These are phyloP conservation scores for Neofelis nebulosa DNA, from an alignment of 2,113 vertebrate species.

Conservation along the genomic window DNA sequence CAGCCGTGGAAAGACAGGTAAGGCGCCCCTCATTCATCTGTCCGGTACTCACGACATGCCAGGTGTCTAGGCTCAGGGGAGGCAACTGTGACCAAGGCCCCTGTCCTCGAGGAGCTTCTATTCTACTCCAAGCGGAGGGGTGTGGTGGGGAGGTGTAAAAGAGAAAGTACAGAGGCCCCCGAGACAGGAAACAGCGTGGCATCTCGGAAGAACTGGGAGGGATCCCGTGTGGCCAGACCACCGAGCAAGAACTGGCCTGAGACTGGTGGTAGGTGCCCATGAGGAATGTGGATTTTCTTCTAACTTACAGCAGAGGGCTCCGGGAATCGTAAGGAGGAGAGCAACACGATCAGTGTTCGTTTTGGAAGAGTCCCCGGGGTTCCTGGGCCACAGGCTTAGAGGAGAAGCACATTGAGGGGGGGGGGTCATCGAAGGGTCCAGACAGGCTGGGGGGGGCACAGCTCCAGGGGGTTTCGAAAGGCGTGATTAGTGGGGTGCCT, in stretches of 20 bases:
- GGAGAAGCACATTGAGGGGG: background rate
- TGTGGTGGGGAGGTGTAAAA: background rate
- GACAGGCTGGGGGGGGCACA: background rate
- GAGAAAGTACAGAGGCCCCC: background rate
- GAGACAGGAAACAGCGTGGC: background rate
- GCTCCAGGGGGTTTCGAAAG: background rate
- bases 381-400: background rate
- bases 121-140: background rate
- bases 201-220: background rate
- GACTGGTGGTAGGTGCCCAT: fast-evolving
- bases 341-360: background rate
- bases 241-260: background rate
- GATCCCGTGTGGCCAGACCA: background rate
- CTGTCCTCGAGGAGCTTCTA: background rate
- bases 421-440: background rate
- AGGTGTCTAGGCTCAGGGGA: background rate
- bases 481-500: too few relatives aligned
- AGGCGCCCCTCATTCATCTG: background rate
- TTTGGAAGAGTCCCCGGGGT: background rate
- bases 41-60: fast-evolving
- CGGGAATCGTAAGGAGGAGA: background rate
- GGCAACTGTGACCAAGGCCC: background rate
- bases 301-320: background rate
- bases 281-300: background rate
- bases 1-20: background rate